Percentiles rank a stretch among this genome's conserved stretches.
phyloP scores from a whole-genome alignment of 1,140 invertebrate species.

The Drosophila sproati region DNA sequence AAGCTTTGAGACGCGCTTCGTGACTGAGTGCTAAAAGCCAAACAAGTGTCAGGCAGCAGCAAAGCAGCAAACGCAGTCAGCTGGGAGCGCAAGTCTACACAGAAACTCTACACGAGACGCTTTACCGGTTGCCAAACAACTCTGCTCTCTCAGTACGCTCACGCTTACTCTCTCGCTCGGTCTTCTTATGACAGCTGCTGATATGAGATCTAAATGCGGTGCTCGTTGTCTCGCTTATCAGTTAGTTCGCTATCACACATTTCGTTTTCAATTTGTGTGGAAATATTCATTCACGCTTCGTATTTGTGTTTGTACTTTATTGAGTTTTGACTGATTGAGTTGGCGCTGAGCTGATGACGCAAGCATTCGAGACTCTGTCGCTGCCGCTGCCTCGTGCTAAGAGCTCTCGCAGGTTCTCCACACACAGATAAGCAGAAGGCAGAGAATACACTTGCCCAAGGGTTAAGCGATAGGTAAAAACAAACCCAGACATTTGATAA shows the following conservation, averaged over 20 bases:
- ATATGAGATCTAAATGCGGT: slow-evolving; percentile 66
- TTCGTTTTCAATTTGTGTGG: slow-evolving; percentile 73
- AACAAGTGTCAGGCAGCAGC: slow-evolving; percentile 59
- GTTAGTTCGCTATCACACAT: slow-evolving; percentile 68
- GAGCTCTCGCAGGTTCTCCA: slow-evolving; percentile 15
- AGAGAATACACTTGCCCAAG: slow-evolving; percentile 8
- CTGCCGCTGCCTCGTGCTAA: slow-evolving; percentile 22
- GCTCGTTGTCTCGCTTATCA: slow-evolving; percentile 62
- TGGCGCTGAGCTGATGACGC: slow-evolving; percentile 43
- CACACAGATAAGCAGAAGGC: slow-evolving; percentile 11
- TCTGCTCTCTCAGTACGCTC: slow-evolving; percentile 1
- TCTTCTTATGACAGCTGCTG: slow-evolving; percentile 21
- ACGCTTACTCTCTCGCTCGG: slow-evolving; percentile 9
- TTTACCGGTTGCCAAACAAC: slow-evolving; percentile 55
- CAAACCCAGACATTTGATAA: slow-evolving; percentile 1
- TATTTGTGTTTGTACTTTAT: slow-evolving; percentile 62
- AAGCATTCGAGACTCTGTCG: slow-evolving; percentile 1
- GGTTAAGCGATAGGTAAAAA: slow-evolving; percentile 10
- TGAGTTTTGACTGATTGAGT: slow-evolving; percentile 73
- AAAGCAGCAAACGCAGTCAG: slow-evolving; percentile 22
- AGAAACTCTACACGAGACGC: slow-evolving; percentile 49
- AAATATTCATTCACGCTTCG: slow-evolving; percentile 76
- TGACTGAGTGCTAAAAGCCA: slow-evolving; percentile 66
- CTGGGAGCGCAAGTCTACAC: slow-evolving; percentile 58
- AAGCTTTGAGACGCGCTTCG: slow-evolving; percentile 68